These are phyloP conservation scores for Characodon lateralis DNA, from an alignment of 2,797 vertebrate species.

Conservation along the genomic window DNA sequence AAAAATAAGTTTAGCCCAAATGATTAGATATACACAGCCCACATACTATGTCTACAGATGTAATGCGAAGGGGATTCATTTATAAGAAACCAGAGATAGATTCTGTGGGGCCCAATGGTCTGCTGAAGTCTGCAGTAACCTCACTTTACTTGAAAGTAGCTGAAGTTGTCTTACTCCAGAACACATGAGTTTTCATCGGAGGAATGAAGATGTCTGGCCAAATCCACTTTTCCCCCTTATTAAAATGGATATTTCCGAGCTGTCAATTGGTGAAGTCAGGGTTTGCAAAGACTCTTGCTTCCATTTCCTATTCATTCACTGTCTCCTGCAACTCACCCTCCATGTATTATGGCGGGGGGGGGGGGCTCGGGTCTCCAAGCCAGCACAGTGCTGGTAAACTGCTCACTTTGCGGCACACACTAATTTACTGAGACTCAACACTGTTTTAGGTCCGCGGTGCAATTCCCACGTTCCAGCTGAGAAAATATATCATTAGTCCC, in stretches of 20 bases:
- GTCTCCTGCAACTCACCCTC: conserved; percentile 55
- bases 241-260: conserved; percentile 85
- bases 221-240: conserved; percentile 82
- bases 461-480: conserved; percentile 82
- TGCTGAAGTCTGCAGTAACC: conserved; percentile 49
- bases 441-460: conserved; percentile 72
- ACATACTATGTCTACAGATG: background rate
- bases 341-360: conserved; percentile 20
- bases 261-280: conserved; percentile 83
- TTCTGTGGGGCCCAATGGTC: conserved; percentile 54
- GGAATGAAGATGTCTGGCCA: conserved; percentile 82
- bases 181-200: conserved; percentile 82
- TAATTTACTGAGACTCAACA: conserved; percentile 83
- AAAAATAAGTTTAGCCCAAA: background rate
- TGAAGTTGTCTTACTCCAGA: conserved; percentile 76
- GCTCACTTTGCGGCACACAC: conserved; percentile 69
- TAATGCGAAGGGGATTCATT: conserved; percentile 13
- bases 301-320: conserved; percentile 69
- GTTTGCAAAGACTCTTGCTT: conserved; percentile 71
- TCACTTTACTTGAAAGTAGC: conserved; percentile 69
- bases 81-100: conserved; percentile 48
- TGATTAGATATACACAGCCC: background rate
- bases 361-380: conserved; percentile 28
- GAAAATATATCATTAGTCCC: conserved; percentile 86
- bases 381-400: conserved; percentile 64